Percentiles rank a stretch among this genome's conserved stretches.
Conservation (phyloP, 2,888 invertebrate species). For the Reticulitermes lucifugus region DNA sequence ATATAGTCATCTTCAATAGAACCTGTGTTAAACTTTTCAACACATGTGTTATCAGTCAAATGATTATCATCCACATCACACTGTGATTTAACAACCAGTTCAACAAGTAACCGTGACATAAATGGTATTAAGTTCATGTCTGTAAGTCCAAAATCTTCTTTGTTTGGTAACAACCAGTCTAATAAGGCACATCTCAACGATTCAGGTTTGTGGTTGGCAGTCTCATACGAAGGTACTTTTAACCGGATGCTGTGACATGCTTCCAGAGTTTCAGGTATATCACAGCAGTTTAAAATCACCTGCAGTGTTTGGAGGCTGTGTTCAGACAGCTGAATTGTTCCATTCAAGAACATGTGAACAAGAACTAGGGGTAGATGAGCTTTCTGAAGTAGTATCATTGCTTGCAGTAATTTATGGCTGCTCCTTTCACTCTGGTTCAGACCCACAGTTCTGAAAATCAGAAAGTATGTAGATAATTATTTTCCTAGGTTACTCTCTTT, state of each 20-base stretch:
- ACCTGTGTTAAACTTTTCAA: background rate
- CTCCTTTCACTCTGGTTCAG: slow-evolving; percentile 63
- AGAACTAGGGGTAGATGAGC: slow-evolving; percentile 58
- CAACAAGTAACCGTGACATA: slow-evolving; percentile 15
- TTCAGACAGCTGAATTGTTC: slow-evolving; percentile 60
- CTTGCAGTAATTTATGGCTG: slow-evolving; percentile 63
- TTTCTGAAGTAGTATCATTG: slow-evolving; percentile 60
- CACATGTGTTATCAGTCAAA: background rate
- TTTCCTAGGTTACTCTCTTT: no score
- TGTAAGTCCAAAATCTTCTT: slow-evolving; percentile 5
- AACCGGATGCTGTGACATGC: slow-evolving; percentile 54
- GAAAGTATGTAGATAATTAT: background rate
- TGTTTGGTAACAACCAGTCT: slow-evolving; percentile 56
- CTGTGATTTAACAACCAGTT: slow-evolving; percentile 27
- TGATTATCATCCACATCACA: slow-evolving; percentile 1
- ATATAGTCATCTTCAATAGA: slow-evolving; percentile 35
- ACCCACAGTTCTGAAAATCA: slow-evolving; percentile 63
- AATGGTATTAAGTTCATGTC: slow-evolving; percentile 17
- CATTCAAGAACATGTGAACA: slow-evolving; percentile 62
- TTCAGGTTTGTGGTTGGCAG: slow-evolving; percentile 48
- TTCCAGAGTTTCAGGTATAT: slow-evolving; percentile 57
- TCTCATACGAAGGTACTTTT: background rate
- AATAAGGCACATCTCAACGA: slow-evolving; percentile 57
- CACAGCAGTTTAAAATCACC: slow-evolving; percentile 59
- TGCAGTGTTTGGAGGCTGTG: slow-evolving; percentile 62